Evolutionary conservation across 2,888 invertebrate species (phyloP).

Genomic region (Tenthredo mesomela): DNA sequence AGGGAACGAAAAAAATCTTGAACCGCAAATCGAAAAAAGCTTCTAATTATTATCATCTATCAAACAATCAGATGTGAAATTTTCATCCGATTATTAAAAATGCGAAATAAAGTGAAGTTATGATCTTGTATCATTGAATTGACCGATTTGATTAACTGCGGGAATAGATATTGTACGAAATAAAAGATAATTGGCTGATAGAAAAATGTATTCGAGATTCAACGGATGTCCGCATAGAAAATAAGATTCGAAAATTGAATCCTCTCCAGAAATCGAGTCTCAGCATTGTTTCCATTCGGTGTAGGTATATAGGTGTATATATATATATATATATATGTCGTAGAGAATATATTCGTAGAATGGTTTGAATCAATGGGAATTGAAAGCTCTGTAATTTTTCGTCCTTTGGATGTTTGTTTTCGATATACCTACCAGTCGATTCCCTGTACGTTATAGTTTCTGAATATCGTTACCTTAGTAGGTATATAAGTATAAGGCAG

Average conservation of each 20-base stretch:
- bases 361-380: slow-evolving; percentile 18
- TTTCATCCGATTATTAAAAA: not conserved
- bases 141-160: not conserved
- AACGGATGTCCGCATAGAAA: not conserved
- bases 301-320: no score
- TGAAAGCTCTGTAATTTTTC: not conserved
- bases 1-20: no score
- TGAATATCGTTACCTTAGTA: slow-evolving; percentile 12
- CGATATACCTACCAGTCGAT: slow-evolving; percentile 10
- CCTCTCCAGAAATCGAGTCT: slow-evolving; percentile 18
- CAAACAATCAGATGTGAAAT: not conserved
- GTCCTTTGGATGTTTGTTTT: slow-evolving; percentile 19
- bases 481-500: not conserved
- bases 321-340: not conserved
- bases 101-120: not conserved
- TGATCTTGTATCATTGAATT: not conserved
- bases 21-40: not conserved
- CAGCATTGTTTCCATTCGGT: not conserved
- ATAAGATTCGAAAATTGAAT: slow-evolving; percentile 16
- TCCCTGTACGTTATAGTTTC: not conserved
- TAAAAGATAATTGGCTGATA: not conserved
- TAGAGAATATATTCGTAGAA: not conserved
- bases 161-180: not conserved
- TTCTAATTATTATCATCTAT: not conserved
- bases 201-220: not conserved